These are phyloP conservation scores for Parochlus steinenii DNA, from an alignment of 2,888 invertebrate genomes.

Conservation along the genomic window DNA sequence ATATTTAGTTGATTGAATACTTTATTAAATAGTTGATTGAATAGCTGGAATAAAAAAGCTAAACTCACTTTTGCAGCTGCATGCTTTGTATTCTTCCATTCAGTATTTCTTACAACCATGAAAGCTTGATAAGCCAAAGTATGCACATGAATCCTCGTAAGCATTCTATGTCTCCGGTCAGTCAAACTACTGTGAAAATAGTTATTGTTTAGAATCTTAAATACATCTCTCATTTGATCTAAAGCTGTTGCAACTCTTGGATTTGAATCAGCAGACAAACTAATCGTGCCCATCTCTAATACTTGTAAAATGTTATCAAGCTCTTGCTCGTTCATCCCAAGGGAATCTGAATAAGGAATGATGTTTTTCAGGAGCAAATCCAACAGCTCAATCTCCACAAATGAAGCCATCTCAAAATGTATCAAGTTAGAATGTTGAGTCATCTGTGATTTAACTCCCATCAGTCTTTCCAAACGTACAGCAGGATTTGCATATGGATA, in stretches of 20 bases:
- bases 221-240: constrained; percentile 64
- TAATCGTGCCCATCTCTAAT: constrained; percentile 49
- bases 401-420: constrained; percentile 81
- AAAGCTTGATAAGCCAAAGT: constrained; percentile 79
- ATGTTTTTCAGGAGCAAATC: constrained; percentile 46
- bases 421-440: constrained; percentile 40
- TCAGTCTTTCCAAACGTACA: constrained; percentile 42
- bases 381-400: constrained; percentile 52
- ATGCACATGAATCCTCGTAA: constrained; percentile 69
- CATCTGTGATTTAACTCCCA: constrained; percentile 50
- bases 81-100: constrained; percentile 61
- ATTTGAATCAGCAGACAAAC: constrained; percentile 57
- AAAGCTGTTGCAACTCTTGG: constrained; percentile 63
- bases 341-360: constrained; percentile 58
- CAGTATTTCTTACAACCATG: constrained; percentile 45
- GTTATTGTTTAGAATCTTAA: constrained; percentile 22
- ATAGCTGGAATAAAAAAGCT: too few relatives aligned
- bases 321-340: constrained; percentile 84
- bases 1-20: background rate
- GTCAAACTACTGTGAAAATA: constrained; percentile 18
- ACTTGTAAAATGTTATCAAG: constrained; percentile 58
- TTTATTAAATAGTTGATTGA: too few relatives aligned
- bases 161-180: constrained; percentile 33
- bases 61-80: constrained; percentile 73
- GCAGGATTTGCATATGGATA: constrained; percentile 32